Evolutionary conservation across 2,888 invertebrate genomes (phyloP).

Genomic region (Platycnemis pennipes): DNA sequence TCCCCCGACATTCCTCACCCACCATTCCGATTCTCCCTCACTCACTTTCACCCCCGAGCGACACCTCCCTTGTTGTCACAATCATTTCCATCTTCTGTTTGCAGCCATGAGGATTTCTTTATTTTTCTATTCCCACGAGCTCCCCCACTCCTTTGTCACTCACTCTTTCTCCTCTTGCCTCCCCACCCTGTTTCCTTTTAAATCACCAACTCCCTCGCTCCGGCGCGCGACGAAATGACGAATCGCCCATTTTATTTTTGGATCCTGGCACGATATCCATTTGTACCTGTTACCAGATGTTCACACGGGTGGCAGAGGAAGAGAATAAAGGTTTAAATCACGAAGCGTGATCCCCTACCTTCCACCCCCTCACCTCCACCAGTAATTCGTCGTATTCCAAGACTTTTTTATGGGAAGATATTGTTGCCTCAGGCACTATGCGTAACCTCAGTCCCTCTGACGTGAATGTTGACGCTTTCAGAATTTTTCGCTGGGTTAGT

Average conservation of each 20-base stretch:
- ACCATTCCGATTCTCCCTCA: background rate
- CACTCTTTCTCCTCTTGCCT: no score
- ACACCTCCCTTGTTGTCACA: background rate
- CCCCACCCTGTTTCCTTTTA: no score
- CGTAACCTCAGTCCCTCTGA: no score
- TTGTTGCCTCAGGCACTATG: background rate
- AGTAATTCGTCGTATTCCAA: background rate
- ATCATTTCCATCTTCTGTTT: background rate
- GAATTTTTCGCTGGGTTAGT: no score
- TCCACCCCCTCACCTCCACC: background rate
- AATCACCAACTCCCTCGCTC: background rate
- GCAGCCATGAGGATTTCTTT: background rate
- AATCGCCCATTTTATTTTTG: background rate
- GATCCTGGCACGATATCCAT: conserved; percentile 6
- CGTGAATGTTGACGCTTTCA: no score
- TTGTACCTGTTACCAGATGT: conserved; percentile 31
- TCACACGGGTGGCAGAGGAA: background rate
- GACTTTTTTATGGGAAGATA: background rate
- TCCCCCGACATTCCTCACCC: background rate
- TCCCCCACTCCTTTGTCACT: background rate
- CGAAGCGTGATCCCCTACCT: background rate
- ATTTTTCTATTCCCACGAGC: background rate
- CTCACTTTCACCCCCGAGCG: background rate
- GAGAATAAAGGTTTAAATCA: background rate
- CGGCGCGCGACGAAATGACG: background rate